phyloP scores from a whole-genome alignment of 37 sponge, comb jelly and placozoan genomes.

The Diacarnus erythraeanus region DNA sequence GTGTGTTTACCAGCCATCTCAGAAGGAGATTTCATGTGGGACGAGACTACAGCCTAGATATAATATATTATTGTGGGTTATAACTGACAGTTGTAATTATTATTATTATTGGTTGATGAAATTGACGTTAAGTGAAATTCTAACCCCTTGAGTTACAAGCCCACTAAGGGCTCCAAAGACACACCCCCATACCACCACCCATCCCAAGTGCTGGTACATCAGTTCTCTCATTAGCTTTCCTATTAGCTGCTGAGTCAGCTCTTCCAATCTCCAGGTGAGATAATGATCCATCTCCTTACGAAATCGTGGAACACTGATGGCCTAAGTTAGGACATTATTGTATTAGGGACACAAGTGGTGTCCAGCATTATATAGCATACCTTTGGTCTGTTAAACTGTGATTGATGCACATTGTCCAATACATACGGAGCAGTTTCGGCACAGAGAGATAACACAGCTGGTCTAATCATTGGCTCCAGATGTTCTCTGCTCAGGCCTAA shows the following conservation, averaged over 20 bases:
- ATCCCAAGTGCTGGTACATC: constrained; percentile 59
- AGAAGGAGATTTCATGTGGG: too few relatives aligned
- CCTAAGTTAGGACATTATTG: not conserved
- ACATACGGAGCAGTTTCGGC: constrained; percentile 73
- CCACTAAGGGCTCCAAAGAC: constrained; percentile 65
- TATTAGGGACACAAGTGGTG: not conserved
- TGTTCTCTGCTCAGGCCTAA: constrained; percentile 50
- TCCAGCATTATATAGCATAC: constrained; percentile 4
- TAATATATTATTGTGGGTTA: too few relatives aligned
- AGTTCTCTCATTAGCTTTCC: constrained; percentile 42
- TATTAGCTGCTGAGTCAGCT: constrained; percentile 36
- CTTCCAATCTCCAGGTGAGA: constrained; percentile 46
- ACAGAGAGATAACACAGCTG: constrained; percentile 74
- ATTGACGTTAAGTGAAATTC: constrained; percentile 25
- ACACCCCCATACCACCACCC: constrained; percentile 81
- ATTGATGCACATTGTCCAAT: constrained; percentile 8
- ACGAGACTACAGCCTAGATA: too few relatives aligned
- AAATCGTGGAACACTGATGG: constrained; percentile 45
- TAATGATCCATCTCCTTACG: constrained; percentile 73
- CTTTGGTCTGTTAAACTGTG: not conserved
- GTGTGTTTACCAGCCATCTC: too few relatives aligned
- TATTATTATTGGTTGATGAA: too few relatives aligned
- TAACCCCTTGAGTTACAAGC: constrained; percentile 43
- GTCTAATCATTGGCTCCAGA: constrained; percentile 59
- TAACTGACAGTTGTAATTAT: too few relatives aligned